Evolutionary conservation across 1,140 invertebrate genomes (phyloP), one percentile per base, ranked within the genome.

Genomic region (Zelostemma sp.): DNA sequence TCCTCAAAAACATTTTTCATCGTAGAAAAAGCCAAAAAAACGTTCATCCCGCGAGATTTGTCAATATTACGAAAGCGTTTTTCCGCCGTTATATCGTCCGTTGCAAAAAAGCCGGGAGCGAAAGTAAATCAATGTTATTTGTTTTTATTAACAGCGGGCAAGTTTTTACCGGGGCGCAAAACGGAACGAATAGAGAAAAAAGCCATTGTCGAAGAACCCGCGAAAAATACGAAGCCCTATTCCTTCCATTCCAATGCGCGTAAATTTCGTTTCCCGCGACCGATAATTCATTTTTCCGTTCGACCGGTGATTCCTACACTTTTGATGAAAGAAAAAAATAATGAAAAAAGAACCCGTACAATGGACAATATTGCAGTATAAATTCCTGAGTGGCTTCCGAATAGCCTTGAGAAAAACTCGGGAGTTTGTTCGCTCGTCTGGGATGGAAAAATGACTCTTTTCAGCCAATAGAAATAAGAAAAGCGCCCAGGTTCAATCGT

Each of bases 401-500:
- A 67, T 55, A 50, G 51, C 41, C 21, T 17, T 25, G 15, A 47
- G 59, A 67, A 54, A 46, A 64, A 46, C 40, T 58, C 4, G 33
- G 53, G 11, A 54, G 55, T 61, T 60, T 9, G 53, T 61, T 67
- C 28, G 28, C 31, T 68, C 28, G 28, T 40, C 33, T 31, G 40
- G 61, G 40, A 65, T 59, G 17, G 53, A 61, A 62, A 70, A 70
- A 65, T 70, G 68, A 64, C 61, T 70, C 47, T 47, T 70, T 64
- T 70, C 40, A 65, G 53, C 60, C 61, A 61, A 61, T 70, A 70
- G 60, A 70, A 70, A 70, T 69, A 69, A 69, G 60, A 57, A 46
- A 28, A 8, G 47, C 25, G 21, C 33, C 41, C 33, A 38, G 41
- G 57, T 60, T 69, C 67, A 69, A 64, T 69, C 67, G 67, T 65